Evolutionary conservation across 2,797 vertebrate genomes (phyloP).

Genomic region (Hipposideros larvatus): DNA sequence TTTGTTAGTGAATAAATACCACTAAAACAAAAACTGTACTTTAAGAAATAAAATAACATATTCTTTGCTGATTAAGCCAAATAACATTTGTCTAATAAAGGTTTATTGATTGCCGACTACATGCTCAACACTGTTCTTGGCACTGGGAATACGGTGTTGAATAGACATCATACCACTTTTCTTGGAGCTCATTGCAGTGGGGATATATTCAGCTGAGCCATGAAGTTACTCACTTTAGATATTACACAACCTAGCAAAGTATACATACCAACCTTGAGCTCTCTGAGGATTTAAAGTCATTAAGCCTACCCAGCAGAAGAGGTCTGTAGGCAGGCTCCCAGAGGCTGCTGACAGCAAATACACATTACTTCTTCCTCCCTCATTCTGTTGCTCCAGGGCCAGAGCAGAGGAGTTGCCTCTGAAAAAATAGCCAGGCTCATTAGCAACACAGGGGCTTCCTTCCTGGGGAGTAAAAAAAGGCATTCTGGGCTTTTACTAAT

Average conservation of each 20-base stretch:
- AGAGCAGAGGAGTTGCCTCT: background rate
- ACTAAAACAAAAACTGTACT: background rate
- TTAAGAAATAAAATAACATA: background rate
- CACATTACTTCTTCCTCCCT: background rate
- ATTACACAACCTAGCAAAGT: background rate
- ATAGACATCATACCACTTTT: background rate
- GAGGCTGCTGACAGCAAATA: background rate
- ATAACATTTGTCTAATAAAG: background rate
- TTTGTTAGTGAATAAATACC: conserved; percentile 6
- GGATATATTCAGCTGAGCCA: background rate
- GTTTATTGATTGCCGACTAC: background rate
- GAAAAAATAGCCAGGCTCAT: background rate
- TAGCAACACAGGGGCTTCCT: background rate
- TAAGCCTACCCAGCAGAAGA: background rate
- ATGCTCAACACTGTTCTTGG: background rate
- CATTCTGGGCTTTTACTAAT: background rate
- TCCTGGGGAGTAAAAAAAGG: background rate
- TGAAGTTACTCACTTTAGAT: background rate
- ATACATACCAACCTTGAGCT: background rate
- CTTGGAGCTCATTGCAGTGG: background rate
- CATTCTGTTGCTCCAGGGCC: background rate
- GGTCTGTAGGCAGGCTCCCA: background rate
- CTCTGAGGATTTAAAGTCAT: background rate
- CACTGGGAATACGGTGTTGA: background rate
- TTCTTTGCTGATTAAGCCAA: background rate